Evolutionary conservation across 2,888 invertebrate species (phyloP), one percentile per base, ranked within the genome.

Genomic region (Drosophila cognata): DNA sequence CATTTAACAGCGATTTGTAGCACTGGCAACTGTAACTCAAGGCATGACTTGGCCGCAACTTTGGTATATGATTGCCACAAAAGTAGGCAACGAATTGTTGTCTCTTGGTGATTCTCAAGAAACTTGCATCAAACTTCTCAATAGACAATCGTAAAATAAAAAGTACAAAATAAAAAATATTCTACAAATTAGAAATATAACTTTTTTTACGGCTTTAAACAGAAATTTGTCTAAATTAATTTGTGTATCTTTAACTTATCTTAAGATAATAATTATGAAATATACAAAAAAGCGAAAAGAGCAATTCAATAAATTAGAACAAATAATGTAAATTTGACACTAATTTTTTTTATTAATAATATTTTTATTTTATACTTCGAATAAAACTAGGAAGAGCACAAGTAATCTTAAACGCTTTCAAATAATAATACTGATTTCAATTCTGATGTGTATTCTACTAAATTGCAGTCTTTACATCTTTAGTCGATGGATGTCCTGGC

Each of bases 1-100:
- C 76, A 78, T 76, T 71, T 66, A 62, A 71, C 71, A 66, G 69
- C 65, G 63, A 69, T 66, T 69, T 77, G 75, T 62, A 60, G 65
- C 79, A 52, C 69, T 64, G 48, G 38, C 48, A 25, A 36, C 28
- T 31, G 16, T 28, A 50, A 25, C 59, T 21, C 50, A 36, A 46
- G 43, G 25, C 70, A 43, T 69, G 68, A 68, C 68, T 57, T 57
- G 70, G 56, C 69, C 33, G 21, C 21, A 46, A 2, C 35, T 35
- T 36, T 16, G 16, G 35, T 31, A 16, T 41, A n/a, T 18, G 36
- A 6, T 33, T 16, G 36, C 55, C 61, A 25, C 21, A 41, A 35
- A 56, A 57, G 35, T 70, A 48, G 52, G 71, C 70, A 69, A 58
- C 46, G 6, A 46, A 46, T 48, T 50, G 18, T 16, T 28, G 65